These are phyloP conservation scores for Nanger granti DNA, from an alignment of 2,113 vertebrate species.

Conservation along the genomic window DNA sequence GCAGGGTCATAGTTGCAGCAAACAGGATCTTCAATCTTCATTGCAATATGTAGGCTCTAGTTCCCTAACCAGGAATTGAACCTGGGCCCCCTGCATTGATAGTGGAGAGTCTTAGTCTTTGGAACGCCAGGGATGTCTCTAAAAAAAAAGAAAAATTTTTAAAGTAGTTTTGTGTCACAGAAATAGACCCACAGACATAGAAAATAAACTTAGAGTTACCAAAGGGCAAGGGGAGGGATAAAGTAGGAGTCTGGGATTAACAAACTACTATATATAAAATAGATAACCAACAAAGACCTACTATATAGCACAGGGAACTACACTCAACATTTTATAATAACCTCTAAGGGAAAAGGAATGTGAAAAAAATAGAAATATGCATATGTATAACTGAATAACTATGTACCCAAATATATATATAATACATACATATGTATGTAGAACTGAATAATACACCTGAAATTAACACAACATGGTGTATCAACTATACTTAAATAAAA, in stretches of 20 bases:
- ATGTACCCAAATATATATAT: background rate
- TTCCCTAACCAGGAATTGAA: background rate
- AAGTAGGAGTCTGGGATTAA: background rate
- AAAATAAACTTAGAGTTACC: background rate
- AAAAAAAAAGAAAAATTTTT: background rate
- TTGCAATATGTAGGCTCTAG: background rate
- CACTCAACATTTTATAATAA: background rate
- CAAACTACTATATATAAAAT: background rate
- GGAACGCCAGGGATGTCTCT: background rate
- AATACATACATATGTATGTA: background rate
- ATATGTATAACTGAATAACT: background rate
- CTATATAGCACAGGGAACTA: background rate
- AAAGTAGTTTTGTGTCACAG: background rate
- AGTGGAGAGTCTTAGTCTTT: background rate
- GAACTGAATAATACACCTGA: background rate
- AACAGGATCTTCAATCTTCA: background rate
- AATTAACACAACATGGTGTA: background rate
- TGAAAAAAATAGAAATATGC: background rate
- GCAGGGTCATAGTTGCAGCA: background rate
- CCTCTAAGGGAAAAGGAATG: background rate
- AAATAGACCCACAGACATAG: background rate
- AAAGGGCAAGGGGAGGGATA: background rate
- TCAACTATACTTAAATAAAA: background rate
- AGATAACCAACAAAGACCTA: background rate
- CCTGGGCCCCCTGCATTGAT: background rate